These are phyloP conservation scores for Vulpes vulpes DNA, from an alignment of 2,113 vertebrate species.

Conservation along the genomic window DNA sequence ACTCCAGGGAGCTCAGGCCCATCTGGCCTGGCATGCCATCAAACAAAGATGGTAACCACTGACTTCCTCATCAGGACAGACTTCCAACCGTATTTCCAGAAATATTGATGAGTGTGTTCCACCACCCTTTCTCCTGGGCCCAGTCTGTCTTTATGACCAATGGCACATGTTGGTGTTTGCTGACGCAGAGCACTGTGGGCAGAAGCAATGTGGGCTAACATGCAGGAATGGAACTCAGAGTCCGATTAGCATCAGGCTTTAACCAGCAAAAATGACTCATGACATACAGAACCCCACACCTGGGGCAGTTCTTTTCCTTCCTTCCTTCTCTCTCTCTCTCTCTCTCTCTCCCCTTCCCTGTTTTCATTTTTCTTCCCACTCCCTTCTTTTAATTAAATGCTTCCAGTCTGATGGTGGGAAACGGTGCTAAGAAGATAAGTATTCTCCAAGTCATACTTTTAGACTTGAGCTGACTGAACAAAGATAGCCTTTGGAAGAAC, in stretches of 20 bases:
- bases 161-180: accelerated
- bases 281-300: not conserved
- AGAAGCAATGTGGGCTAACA: not conserved
- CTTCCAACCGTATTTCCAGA: not conserved
- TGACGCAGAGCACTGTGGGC: too few species aligned
- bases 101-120: not conserved
- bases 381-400: not conserved
- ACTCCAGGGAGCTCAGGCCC: not conserved
- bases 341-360: not conserved
- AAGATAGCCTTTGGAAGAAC: not conserved
- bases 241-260: not conserved
- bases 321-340: too few species aligned
- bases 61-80: not conserved
- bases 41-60: not conserved
- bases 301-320: not conserved
- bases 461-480: not conserved
- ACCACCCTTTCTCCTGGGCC: not conserved
- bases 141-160: not conserved
- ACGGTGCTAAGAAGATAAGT: not conserved
- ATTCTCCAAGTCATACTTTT: not conserved
- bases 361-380: not conserved
- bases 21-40: not conserved
- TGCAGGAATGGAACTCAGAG: accelerated
- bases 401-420: not conserved
- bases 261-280: not conserved